Evolutionary conservation across 2,888 invertebrate species (phyloP).

Genomic region (Stenodema calcarata): DNA sequence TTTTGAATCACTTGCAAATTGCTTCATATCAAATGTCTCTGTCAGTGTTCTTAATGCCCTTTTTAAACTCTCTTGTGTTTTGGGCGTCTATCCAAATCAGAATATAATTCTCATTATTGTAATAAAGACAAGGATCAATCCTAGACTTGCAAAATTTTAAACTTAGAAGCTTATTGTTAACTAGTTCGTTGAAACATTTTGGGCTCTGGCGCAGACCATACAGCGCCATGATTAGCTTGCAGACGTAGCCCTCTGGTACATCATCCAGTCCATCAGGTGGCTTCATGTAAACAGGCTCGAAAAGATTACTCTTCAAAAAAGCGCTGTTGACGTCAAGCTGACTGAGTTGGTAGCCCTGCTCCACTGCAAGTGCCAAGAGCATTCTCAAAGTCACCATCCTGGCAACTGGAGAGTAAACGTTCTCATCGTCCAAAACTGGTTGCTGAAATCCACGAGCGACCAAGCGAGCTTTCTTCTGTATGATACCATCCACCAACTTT

Average conservation of each 20-base stretch:
- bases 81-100: constrained; percentile 36
- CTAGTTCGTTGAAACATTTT: constrained; percentile 28
- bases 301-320: constrained; percentile 6
- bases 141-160: neutral
- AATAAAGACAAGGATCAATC: constrained; percentile 36
- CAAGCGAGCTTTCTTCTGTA: constrained; percentile 26
- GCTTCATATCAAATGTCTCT: neutral
- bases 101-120: constrained; percentile 6
- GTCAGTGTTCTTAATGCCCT: neutral
- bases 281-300: constrained; percentile 15
- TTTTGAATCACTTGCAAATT: neutral
- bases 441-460: constrained; percentile 46
- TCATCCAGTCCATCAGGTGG: neutral
- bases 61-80: neutral
- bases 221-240: constrained; percentile 13
- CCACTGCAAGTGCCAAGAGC: constrained; percentile 12
- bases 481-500: neutral
- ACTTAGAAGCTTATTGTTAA: constrained; percentile 11
- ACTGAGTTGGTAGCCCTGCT: neutral
- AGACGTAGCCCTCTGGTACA: neutral
- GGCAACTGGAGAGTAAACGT: constrained; percentile 35
- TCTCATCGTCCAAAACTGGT: constrained; percentile 26
- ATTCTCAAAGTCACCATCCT: neutral
- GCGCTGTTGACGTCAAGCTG: constrained; percentile 33
- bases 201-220: constrained; percentile 44